phyloP scores from a whole-genome alignment of 1,140 invertebrate species.

The Riptortus pedestris region DNA sequence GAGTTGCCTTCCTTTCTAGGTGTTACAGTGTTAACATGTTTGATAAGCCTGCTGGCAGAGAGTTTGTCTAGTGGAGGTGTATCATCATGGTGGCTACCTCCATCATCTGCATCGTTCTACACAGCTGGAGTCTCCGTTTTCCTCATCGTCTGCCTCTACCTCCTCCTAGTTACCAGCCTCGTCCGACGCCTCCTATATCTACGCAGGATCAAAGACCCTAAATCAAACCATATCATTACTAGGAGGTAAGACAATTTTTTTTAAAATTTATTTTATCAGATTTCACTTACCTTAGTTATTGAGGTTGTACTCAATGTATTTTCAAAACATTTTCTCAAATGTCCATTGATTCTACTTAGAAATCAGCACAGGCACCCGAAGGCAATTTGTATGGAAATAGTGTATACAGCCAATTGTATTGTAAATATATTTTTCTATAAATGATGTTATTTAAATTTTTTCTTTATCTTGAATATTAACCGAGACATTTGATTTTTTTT shows the following conservation, averaged over 20 bases:
- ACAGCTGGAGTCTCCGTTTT: constrained; percentile 45
- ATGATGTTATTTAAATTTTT: too few relatives aligned
- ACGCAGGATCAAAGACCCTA: constrained; percentile 15
- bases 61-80: neutral
- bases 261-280: neutral
- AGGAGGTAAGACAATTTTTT: constrained; percentile 21
- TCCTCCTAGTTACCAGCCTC: neutral
- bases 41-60: neutral
- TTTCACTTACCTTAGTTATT: too few relatives aligned
- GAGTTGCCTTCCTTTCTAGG: neutral
- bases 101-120: constrained; percentile 45
- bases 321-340: too few relatives aligned
- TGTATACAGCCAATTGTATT: too few relatives aligned
- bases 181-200: constrained; percentile 27
- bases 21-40: neutral
- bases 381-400: too few relatives aligned
- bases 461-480: too few relatives aligned
- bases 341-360: too few relatives aligned
- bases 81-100: constrained; percentile 45
- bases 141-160: constrained; percentile 40
- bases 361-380: too few relatives aligned
- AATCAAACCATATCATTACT: constrained; percentile 22
- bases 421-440: too few relatives aligned
- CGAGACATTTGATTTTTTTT: too few relatives aligned
- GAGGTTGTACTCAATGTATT: too few relatives aligned